A percentile compares a stretch with the other conserved stretches of the same genome.
Evolutionary conservation across 2,113 vertebrate species (phyloP).

Genomic region (Bubalus kerabau): DNA sequence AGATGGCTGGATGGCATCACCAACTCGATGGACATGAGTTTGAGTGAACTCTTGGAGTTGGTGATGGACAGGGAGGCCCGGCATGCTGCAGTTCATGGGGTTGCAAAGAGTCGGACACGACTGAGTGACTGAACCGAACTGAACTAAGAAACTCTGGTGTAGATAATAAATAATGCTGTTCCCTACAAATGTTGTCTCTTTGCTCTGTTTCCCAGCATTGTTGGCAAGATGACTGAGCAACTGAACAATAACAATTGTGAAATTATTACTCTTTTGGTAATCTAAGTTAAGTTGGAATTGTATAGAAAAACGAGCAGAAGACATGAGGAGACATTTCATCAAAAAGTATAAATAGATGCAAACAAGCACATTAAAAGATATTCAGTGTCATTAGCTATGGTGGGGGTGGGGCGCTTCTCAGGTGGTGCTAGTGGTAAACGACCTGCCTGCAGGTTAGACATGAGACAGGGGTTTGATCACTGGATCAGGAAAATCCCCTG

Average conservation of each 20-base stretch:
- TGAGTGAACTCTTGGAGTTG: too few relatives aligned
- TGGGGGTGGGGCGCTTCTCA: accelerated
- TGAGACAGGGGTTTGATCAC: neutral
- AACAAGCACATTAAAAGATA: neutral
- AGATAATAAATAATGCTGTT: neutral
- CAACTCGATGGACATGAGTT: accelerated
- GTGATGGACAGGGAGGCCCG: too few relatives aligned
- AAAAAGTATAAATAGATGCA: neutral
- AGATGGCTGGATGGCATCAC: too few relatives aligned
- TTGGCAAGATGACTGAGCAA: neutral
- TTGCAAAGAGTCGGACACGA: accelerated
- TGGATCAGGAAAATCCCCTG: neutral
- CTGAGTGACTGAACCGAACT: too few relatives aligned
- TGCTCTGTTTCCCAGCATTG: neutral
- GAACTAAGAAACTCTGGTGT: neutral
- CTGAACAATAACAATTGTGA: neutral
- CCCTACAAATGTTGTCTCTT: neutral
- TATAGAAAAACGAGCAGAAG: neutral
- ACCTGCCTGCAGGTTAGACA: neutral
- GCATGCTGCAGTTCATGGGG: too few relatives aligned
- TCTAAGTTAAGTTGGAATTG: neutral
- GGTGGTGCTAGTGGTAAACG: neutral
- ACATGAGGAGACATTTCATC: neutral
- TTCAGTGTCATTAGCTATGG: neutral
- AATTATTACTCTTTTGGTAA: neutral